Percentiles rank a stretch among this genome's conserved stretches.
Evolutionary conservation across 2,888 invertebrate species (phyloP).

Genomic region (Eupithecia centaureata): DNA sequence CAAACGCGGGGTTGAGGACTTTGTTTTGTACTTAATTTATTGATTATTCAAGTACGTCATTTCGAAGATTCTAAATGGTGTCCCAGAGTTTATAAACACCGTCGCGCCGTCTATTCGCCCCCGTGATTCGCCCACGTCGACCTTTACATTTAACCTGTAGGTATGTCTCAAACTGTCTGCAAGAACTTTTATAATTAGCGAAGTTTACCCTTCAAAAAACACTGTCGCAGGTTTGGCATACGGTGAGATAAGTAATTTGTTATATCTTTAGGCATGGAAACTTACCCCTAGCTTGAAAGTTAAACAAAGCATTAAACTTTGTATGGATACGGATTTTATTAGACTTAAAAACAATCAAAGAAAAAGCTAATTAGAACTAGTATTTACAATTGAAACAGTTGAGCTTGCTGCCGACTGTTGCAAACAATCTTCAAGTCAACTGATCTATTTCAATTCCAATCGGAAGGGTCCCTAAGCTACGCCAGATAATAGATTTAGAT

Average conservation of each 20-base stretch:
- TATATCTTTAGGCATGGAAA: neutral
- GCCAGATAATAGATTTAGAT: too few relatives aligned
- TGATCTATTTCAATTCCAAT: too few relatives aligned
- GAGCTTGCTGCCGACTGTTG: too few relatives aligned
- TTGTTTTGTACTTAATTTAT: neutral
- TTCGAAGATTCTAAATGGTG: conserved; percentile 13
- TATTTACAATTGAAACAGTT: too few relatives aligned
- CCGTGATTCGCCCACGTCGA: conserved; percentile 28
- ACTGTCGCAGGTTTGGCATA: conserved; percentile 15
- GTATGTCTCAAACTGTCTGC: conserved; percentile 34
- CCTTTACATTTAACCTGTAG: conserved; percentile 34
- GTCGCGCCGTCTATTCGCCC: conserved; percentile 33
- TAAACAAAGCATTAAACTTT: neutral
- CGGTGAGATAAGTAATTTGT: conserved; percentile 6
- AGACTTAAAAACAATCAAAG: too few relatives aligned
- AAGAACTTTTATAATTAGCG: conserved; percentile 34
- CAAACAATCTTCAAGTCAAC: too few relatives aligned
- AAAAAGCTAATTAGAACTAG: too few relatives aligned
- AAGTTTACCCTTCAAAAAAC: conserved; percentile 34
- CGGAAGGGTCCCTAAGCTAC: too few relatives aligned
- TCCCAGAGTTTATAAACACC: conserved; percentile 24
- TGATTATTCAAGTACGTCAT: neutral
- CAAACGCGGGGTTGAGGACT: too few relatives aligned
- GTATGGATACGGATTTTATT: neutral
- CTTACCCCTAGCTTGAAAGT: neutral